These are phyloP conservation scores for Lethocerus indicus DNA, from an alignment of 1,140 invertebrate genomes.

Conservation along the genomic window DNA sequence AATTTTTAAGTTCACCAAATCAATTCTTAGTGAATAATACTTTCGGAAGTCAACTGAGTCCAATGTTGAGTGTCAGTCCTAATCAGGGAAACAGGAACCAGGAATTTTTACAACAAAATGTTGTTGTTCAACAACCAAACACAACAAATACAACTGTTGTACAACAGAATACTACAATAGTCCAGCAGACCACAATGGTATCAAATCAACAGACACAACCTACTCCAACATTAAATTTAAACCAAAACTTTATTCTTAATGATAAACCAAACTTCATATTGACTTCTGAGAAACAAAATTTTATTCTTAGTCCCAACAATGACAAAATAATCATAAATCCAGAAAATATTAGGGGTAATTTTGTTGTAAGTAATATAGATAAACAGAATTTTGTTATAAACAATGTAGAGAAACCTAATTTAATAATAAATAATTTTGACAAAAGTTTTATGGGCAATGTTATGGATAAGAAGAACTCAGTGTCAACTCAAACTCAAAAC, in stretches of 20 bases:
- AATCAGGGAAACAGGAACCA: slow-evolving; percentile 23
- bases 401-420: slow-evolving; percentile 8
- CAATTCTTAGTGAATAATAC: slow-evolving; percentile 58
- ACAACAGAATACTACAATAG: slow-evolving; percentile 50
- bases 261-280: slow-evolving; percentile 21
- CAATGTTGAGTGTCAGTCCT: slow-evolving; percentile 52
- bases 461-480: slow-evolving; percentile 30
- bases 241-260: slow-evolving; percentile 18
- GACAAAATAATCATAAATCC: slow-evolving; percentile 11
- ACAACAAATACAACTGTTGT: slow-evolving; percentile 25
- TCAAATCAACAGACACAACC: slow-evolving; percentile 40
- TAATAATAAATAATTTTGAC: slow-evolving; percentile 14
- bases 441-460: neutral
- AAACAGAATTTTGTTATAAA: slow-evolving; percentile 7
- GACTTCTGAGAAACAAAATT: slow-evolving; percentile 19
- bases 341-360: slow-evolving; percentile 7
- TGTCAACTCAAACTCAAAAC: slow-evolving; percentile 53
- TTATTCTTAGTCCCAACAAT: slow-evolving; percentile 20
- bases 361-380: slow-evolving; percentile 7
- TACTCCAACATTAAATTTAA: slow-evolving; percentile 14
- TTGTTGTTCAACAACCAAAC: slow-evolving; percentile 11
- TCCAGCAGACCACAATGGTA: slow-evolving; percentile 49
- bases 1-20: slow-evolving; percentile 36
- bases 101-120: slow-evolving; percentile 8
- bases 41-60: slow-evolving; percentile 58